Evolutionary conservation across 2,113 vertebrate genomes (phyloP), one percentile per base, ranked within the genome.

Genomic region (Hippocampus barbouri): DNA sequence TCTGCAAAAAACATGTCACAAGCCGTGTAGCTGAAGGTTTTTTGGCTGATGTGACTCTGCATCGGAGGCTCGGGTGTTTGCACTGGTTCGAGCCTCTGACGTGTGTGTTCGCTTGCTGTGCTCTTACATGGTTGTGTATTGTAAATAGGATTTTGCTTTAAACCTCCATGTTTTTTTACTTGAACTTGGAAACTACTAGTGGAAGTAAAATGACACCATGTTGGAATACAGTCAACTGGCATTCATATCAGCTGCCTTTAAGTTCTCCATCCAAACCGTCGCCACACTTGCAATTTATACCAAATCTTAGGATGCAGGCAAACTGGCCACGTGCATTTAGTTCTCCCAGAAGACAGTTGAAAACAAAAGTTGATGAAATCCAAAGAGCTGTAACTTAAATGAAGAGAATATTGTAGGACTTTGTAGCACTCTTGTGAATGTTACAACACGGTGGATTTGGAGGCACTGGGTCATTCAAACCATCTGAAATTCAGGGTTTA

Each of bases 11-110:
- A 73, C 38, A 27, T 27, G 41, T 72, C 70, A 76, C 79, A 90
- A 91, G 91, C 89, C 89, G 90, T 90, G 85, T 75, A 87, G 73
- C 41, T 68, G 1, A 81, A 75, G 73, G 41, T 62, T 63, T 80
- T 80, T 74, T 70, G 73, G 68, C 78, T 47, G 71, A 4, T 73
- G 65, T 74, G 11, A 59, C 18, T 10, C 25, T 60, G 25, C 57
- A 5, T 21, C 18, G 30, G 20, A 34, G 34, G 25, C 34, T 38
- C 8, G 3, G 21, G 30, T 40, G 34, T 53, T 53, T 34, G 8
- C 60, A 45, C 43, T 16, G 10, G n/a, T n/a, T 43, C 5, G 56
- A 71, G 45, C 41, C 67, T 67, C 47, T 64, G 54, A 68, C 74
- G 21, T 59, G 69, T 79, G 74, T 81, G 72, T 84, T 27, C 40